Base-by-base conservation (phyloP, 2,113 vertebrate genomes). In the Oreochromis spilurus region DNA sequence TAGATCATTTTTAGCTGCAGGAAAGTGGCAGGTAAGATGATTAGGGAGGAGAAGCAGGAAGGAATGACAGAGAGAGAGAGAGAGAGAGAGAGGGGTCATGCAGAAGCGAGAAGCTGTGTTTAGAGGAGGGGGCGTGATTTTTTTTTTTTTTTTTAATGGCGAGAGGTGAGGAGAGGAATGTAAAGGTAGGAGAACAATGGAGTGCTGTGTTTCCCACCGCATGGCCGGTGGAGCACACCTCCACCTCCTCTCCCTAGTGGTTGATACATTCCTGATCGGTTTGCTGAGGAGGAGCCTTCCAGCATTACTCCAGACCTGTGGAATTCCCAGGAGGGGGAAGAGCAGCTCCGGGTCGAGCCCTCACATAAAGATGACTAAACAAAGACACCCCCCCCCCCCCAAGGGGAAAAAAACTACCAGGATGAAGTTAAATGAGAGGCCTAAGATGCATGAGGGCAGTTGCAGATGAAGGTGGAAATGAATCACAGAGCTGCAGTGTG, bases 101-200 rank as follows among this genome's bases (percentile, higher is more conserved):
- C 87, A 88, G 85, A 82, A 86, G 82, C 5, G 9, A 84, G 90
- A 89, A 87, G 83, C 85, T 87, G 90, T 91, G 72, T 93, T 93
- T 94, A 90, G 89, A 78, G 57, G 86, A 91, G 89, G 85, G 92
- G 88, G 88, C 90, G 89, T 90, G 34, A 36, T 5, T n/a, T 62
- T 7, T 10, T 9, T 31, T 3, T 0, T 1, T 21, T 40, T 40
- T 43, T 43, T 43, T 54, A 90, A 91, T 67, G 54, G 72, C 86
- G 67, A 94, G 93, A 93, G 94, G 93, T 94, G 94, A 91, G 91
- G 94, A 95, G 90, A 91, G 96, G 95, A 95, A 96, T 95, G 95
- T 79, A 93, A 96, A 96, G 95, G 95, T 95, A 96, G 87, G 82
- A 86, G 95, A 96, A 97, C 96, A 97, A 96, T 96, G 95, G 92